Percentiles rank a stretch among this genome's conserved stretches.
Conservation (phyloP, 2,113 vertebrate species). For the Ophiodon elongatus region DNA sequence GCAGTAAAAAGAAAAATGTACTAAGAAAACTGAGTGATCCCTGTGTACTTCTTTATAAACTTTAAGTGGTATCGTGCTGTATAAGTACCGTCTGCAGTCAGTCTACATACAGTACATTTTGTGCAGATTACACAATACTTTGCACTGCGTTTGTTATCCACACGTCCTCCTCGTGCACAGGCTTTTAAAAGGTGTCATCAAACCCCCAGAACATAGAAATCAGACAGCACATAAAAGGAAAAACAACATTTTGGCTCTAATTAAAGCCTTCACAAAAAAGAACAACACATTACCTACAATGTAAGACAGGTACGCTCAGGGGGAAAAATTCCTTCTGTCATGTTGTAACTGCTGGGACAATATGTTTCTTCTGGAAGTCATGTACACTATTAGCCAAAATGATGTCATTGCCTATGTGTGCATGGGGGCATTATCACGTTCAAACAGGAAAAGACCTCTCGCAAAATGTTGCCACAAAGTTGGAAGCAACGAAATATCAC, state of each 20-base stretch:
- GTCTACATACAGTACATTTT: neutral
- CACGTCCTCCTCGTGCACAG: neutral
- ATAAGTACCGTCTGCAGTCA: neutral
- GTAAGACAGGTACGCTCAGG: constrained; percentile 23
- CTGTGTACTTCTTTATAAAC: neutral
- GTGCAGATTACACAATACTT: constrained; percentile 4
- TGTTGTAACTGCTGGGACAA: neutral
- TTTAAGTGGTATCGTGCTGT: neutral
- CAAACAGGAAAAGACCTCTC: neutral
- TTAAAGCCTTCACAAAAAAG: constrained; percentile 42
- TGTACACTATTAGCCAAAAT: neutral
- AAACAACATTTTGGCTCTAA: constrained; percentile 51
- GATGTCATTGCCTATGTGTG: neutral
- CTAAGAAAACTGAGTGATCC: neutral
- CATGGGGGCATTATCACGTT: too few species aligned
- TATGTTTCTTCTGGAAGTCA: neutral
- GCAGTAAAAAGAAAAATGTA: neutral
- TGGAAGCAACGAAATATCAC: neutral
- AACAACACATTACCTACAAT: constrained; percentile 31
- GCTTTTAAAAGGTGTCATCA: constrained; percentile 56
- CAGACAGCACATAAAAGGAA: constrained; percentile 29
- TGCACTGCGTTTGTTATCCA: neutral
- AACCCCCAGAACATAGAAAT: constrained; percentile 40
- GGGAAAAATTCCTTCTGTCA: constrained; percentile 25
- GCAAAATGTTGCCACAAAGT: neutral